Evolutionary conservation across 1,140 invertebrate genomes (phyloP), one percentile per base, ranked within the genome.

Genomic region (Paralvinella palmiformis): DNA sequence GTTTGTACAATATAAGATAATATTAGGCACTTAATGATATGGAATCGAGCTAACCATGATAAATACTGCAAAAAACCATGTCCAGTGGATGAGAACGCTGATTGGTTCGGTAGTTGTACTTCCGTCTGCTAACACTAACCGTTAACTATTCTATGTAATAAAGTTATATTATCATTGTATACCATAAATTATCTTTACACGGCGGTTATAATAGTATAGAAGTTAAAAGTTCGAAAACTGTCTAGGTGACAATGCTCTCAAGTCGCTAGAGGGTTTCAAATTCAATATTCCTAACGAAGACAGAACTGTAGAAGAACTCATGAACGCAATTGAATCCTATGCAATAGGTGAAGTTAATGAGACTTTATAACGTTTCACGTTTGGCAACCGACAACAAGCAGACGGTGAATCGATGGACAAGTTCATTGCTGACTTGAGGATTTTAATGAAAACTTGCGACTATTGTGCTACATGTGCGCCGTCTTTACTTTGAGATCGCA

Each of bases 261-360:
- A 60, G 24, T n/a, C 32, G 2, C 35, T 41, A 32, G 24, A 60
- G n/a, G 41, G 58, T 45, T 45, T 60, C n/a, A 0, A 31, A 2
- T 57, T 57, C 33, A 32, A 32, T 33, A 60, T 22, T 7, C 15
- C 4, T 1, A 24, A 45, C 13, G 33, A 24, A 20, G 22, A 6
- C 15, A 17, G 29, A 10, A 63, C 33, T 3, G 29, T 32, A 22
- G 31, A 27, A 7, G 50, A 62, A 13, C 31, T 62, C 22, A 52
- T 57, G 29, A 24, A 27, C n/a, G 15, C 32, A 32, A 31, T 62
- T 32, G 3, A 62, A n/a, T 6, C 20, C 1, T 53, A 55, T 24
- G 50, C 50, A 5, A 32, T 53, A 5, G 60, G 60, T 3, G 45
- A 62, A 20, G 31, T 33, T 3, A 62, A 62, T 31, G 45, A 62